Percentiles rank a stretch among this genome's conserved stretches.
Evolutionary conservation across 2,113 vertebrate species (phyloP).

Genomic region (Phaethornis superciliosus): DNA sequence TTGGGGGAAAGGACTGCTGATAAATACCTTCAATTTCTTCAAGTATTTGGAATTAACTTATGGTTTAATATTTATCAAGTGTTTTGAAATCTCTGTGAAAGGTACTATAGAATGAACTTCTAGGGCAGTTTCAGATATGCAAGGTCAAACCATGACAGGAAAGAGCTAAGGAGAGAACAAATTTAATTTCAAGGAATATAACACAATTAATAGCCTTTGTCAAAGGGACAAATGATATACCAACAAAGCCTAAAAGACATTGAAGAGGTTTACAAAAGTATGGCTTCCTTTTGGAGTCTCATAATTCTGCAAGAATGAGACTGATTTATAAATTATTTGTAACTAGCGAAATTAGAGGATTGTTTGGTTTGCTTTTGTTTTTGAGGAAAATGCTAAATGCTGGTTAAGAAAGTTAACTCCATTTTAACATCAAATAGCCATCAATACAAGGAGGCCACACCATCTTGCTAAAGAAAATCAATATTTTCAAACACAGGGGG

Average conservation of each 20-base stretch:
- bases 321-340: neutral
- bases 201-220: neutral
- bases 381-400: neutral
- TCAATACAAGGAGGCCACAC: neutral
- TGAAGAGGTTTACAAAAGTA: neutral
- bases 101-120: neutral
- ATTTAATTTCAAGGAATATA: neutral
- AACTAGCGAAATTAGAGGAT: neutral
- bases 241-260: neutral
- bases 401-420: neutral
- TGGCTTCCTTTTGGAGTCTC: neutral
- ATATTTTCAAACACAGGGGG: slow-evolving; percentile 20
- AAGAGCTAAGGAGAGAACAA: neutral
- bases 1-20: neutral
- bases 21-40: neutral
- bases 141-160: neutral
- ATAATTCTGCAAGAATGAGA: neutral
- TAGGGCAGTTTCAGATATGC: neutral
- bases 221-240: neutral
- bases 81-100: neutral
- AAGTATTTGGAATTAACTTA: neutral
- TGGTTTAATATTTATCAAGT: neutral
- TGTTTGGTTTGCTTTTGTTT: neutral
- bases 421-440: neutral
- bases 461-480: neutral